Conservation (phyloP, 2,888 invertebrate genomes). For the Anthophora plumipes region DNA sequence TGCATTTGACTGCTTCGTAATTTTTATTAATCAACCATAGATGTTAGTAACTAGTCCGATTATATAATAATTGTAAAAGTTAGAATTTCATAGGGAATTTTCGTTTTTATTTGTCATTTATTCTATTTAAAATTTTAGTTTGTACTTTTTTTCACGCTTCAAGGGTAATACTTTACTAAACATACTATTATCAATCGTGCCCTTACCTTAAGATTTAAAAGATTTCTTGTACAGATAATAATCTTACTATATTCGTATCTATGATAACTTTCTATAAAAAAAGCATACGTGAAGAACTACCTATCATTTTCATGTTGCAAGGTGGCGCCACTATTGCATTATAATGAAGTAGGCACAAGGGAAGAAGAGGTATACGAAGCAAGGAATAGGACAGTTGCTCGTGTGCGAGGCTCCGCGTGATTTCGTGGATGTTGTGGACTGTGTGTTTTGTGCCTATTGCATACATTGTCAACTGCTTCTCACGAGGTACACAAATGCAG, state of each 20-base stretch:
- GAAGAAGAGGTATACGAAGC: conserved; percentile 42
- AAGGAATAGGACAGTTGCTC: conserved; percentile 68
- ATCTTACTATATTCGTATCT: neutral
- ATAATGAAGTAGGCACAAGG: conserved; percentile 34
- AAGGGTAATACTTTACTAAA: neutral
- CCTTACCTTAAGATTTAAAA: neutral
- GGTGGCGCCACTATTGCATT: conserved; percentile 43
- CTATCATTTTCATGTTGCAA: neutral
- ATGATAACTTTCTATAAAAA: conserved; percentile 1
- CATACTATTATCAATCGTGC: neutral
- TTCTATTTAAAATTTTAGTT: neutral
- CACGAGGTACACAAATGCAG: conserved; percentile 48
- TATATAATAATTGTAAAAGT: neutral
- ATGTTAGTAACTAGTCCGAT: neutral
- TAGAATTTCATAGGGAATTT: conserved; percentile 42
- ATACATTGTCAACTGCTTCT: conserved; percentile 61
- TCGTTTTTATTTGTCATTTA: conserved; percentile 7
- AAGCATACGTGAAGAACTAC: neutral
- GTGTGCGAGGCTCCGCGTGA: conserved; percentile 73
- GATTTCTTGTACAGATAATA: neutral
- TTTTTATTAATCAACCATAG: neutral
- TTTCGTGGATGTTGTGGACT: conserved; percentile 53
- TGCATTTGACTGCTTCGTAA: neutral
- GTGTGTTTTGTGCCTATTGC: conserved; percentile 49
- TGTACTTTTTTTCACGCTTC: neutral